Base-by-base conservation (phyloP, 2,113 vertebrate species). In the Leptodactylus fuscus region DNA sequence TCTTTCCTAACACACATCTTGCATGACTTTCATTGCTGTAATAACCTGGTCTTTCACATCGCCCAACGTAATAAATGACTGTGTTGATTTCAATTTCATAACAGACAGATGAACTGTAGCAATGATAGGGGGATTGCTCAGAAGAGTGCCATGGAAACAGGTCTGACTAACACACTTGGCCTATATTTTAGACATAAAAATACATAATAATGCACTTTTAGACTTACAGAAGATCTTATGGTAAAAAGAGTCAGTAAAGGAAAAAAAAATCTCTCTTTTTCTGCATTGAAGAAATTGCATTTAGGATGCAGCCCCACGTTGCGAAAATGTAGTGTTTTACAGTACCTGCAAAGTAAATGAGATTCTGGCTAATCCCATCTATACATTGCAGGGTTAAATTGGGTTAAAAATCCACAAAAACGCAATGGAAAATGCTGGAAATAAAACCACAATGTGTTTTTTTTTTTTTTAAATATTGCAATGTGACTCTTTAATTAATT, bases 121-220 rank as follows among this genome's bases (percentile, higher is more conserved):
- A 49, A 73, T 71, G 77, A 73, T 79, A 51, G 51, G 49, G 69
- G 75, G 49, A 53, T 78, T 78, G 27, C 49, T 27, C 53, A 60
- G 77, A 44, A 44, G 65, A 81, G 44, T 85, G 73, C 83, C 83
- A 85, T 71, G 62, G 76, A 60, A 80, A 86, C 84, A 79, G 22
- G 65, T 86, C 49, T 81, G 62, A 81, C 48, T 86, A 80, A 81
- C 77, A 80, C 76, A 71, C 77, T 73, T 81, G 84, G 76, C 84
- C 84, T 86, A 86, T 55, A 86, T 86, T 86, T 81, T 81, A 86
- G 36, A 86, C 84, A 70, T 71, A 81, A 85, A 74, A 86, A 86
- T 81, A 86, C 73, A 75, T 74, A 83, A 83, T 76, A 79, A 85
- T 78, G 41, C 83, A 78, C 74, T 85, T 51, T 83, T 74, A 62